Evolutionary conservation across 2,888 invertebrate species (phyloP), one percentile per base, ranked within the genome.

Genomic region (Drosophila peninsularis): DNA sequence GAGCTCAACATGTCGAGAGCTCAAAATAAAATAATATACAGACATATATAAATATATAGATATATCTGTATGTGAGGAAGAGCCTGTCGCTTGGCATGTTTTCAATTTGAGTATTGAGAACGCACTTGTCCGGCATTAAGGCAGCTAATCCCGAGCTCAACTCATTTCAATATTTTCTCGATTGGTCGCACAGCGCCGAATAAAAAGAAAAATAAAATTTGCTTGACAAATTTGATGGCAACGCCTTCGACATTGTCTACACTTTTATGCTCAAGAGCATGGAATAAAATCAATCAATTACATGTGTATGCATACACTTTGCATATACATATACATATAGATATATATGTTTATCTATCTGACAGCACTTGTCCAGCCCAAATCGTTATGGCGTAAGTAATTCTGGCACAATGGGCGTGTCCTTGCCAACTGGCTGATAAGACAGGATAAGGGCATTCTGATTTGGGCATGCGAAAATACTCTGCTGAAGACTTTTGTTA

Each of bases 61-160:
- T 21, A 9, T 10, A 50, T 34, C 6, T 19, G 1, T 7, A 10
- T 10, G 13, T 21, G 24, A 24, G 24, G 34, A 24, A 6, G 17
- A 6, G 7, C 14, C 64, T 72, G 77, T 75, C 63, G 63, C 57
- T 64, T 53, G 67, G 73, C 75, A 70, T 78, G 72, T 84, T 81
- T 87, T 78, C 84, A 81, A 84, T 82, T 78, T 82, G 66, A 70
- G 75, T 84, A 87, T 87, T 71, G 82, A 75, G 69, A 80, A 52
- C 61, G 52, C 53, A 57, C 58, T 50, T 55, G 64, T 64, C 50
- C 47, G 62, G 76, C 63, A 60, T 58, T 71, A 62, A 37, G 63
- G 55, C 32, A 30, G 61, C 34, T 63, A 54, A 47, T 60, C 55
- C 50, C 39, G 45, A 10, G 17, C 55, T 55, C 44, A 58, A 36